Evolutionary conservation across 1,140 invertebrate genomes (phyloP).

Genomic region (Frieseomelitta varia): DNA sequence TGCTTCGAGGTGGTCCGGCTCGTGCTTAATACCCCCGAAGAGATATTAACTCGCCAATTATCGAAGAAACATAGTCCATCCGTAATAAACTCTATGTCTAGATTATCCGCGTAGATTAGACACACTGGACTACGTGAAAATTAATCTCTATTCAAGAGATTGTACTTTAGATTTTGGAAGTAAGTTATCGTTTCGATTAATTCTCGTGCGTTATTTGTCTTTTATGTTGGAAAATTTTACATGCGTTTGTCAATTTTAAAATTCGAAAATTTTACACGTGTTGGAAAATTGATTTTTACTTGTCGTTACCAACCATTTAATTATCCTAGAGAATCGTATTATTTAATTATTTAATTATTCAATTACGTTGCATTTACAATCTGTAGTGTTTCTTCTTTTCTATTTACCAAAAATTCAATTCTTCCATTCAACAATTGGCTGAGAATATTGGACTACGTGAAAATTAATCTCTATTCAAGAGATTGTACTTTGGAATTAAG

Average conservation of each 20-base stretch:
- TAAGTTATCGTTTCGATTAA: not conserved
- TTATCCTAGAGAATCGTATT: too few species aligned
- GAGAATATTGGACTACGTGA: not conserved
- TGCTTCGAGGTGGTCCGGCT: not conserved
- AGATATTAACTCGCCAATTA: constrained; percentile 45
- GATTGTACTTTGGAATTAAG: not conserved
- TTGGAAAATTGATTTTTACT: too few species aligned
- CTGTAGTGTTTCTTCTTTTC: too few species aligned
- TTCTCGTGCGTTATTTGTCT: too few species aligned
- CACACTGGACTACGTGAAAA: not conserved
- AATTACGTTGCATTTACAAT: too few species aligned
- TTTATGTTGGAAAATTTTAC: too few species aligned
- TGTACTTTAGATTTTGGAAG: not conserved
- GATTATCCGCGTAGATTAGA: constrained; percentile 27
- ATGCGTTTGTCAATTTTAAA: too few species aligned
- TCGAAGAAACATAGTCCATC: not conserved
- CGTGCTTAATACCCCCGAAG: not conserved
- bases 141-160: not conserved
- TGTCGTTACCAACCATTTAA: too few species aligned
- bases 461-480: not conserved
- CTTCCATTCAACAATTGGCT: not conserved
- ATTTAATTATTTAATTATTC: too few species aligned
- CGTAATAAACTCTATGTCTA: constrained; percentile 24
- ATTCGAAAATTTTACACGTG: too few species aligned
- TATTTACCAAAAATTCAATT: too few species aligned